These are phyloP conservation scores for Stigmatopora nigra DNA, from an alignment of 2,113 vertebrate species.

Conservation along the genomic window DNA sequence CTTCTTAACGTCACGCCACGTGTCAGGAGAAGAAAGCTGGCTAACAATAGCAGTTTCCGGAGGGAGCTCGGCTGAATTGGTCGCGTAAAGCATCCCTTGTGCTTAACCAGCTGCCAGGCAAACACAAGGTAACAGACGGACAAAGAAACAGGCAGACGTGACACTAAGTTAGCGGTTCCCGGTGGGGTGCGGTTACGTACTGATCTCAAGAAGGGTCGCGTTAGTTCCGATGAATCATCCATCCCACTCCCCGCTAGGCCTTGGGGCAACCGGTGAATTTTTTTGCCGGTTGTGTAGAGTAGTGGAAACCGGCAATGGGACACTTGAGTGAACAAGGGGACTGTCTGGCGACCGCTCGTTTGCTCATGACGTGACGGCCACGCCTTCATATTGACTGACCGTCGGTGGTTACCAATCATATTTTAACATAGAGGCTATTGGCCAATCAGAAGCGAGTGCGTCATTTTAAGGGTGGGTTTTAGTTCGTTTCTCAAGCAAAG, in stretches of 20 bases:
- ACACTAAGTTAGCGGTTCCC: neutral
- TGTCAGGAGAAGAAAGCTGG: slow-evolving; percentile 48
- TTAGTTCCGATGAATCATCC: slow-evolving; percentile 56
- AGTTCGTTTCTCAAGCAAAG: slow-evolving; percentile 19
- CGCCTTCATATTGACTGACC: slow-evolving; percentile 45
- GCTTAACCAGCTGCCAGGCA: slow-evolving; percentile 27
- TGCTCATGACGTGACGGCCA: slow-evolving; percentile 15
- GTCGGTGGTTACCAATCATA: slow-evolving; percentile 19
- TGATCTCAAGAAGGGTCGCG: slow-evolving; percentile 57
- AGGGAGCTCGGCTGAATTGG: slow-evolving; percentile 26
- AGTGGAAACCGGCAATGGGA: slow-evolving; percentile 14
- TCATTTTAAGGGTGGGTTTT: slow-evolving; percentile 3
- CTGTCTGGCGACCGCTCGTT: slow-evolving; percentile 5
- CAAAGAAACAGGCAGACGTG: slow-evolving; percentile 23
- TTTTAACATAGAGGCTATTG: neutral
- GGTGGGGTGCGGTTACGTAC: slow-evolving; percentile 43
- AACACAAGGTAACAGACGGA: slow-evolving; percentile 23
- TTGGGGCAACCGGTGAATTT: neutral
- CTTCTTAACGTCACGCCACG: slow-evolving; percentile 31
- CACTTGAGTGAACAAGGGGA: slow-evolving; percentile 28
- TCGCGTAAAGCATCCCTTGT: slow-evolving; percentile 50
- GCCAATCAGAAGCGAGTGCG: slow-evolving; percentile 31
- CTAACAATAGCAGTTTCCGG: slow-evolving; percentile 57
- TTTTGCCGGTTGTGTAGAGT: slow-evolving; percentile 11
- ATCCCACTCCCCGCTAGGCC: slow-evolving; percentile 35